These are phyloP conservation scores for Xylota segnis DNA, from an alignment of 2,888 invertebrate genomes.

Conservation along the genomic window DNA sequence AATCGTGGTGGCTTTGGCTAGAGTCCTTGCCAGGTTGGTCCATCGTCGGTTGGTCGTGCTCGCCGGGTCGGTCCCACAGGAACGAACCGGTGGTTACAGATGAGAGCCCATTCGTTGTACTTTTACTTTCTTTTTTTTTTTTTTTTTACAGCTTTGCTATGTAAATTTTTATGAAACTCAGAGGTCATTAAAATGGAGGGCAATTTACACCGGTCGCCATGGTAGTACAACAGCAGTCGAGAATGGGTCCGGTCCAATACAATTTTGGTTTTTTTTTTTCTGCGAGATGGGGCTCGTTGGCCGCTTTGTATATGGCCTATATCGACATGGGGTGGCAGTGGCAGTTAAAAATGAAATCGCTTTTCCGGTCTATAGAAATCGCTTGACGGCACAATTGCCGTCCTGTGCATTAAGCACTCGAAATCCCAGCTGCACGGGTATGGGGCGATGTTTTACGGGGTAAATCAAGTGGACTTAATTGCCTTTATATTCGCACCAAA, in stretches of 20 bases:
- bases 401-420: slow-evolving; percentile 44
- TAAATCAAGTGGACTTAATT: slow-evolving; percentile 71
- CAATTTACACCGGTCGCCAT: slow-evolving; percentile 55
- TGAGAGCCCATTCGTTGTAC: slow-evolving; percentile 34
- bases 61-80: slow-evolving; percentile 8
- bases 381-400: slow-evolving; percentile 45
- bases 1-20: slow-evolving; percentile 30
- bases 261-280: too few relatives aligned
- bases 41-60: neutral
- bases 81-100: slow-evolving; percentile 20
- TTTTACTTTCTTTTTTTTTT: slow-evolving; percentile 13
- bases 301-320: slow-evolving; percentile 10
- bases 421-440: slow-evolving; percentile 30
- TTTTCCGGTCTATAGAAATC: slow-evolving; percentile 60
- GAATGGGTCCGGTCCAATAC: slow-evolving; percentile 20
- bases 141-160: slow-evolving; percentile 52
- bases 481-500: slow-evolving; percentile 60
- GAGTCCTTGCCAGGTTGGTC: neutral
- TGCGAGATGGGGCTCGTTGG: too few relatives aligned
- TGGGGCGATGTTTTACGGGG: slow-evolving; percentile 53
- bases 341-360: slow-evolving; percentile 65
- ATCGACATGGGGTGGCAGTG: slow-evolving; percentile 51
- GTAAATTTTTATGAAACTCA: slow-evolving; percentile 68
- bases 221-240: slow-evolving; percentile 28
- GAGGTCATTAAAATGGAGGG: slow-evolving; percentile 61